A percentile compares a stretch with the other conserved stretches of the same genome.
Evolutionary conservation across 2,113 vertebrate species (phyloP).

Genomic region (Scalopus aquaticus): DNA sequence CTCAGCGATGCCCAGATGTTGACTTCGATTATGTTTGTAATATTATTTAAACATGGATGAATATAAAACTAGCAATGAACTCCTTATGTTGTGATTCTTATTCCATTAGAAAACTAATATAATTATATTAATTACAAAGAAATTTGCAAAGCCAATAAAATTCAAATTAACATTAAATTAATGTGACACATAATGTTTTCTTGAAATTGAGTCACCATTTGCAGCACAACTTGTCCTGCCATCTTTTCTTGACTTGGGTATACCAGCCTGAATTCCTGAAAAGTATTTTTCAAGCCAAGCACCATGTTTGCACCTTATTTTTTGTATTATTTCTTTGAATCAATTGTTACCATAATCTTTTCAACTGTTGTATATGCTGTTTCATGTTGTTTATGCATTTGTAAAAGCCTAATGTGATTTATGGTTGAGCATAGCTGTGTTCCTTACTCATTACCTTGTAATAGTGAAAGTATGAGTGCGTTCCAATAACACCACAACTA

Average conservation of each 20-base stretch:
- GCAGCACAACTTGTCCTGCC: background rate
- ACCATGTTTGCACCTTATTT: background rate
- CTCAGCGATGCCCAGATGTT: background rate
- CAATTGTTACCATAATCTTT: background rate
- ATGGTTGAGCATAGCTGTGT: background rate
- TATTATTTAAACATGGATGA: constrained; percentile 46
- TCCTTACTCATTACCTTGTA: background rate
- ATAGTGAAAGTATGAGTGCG: background rate
- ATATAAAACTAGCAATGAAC: constrained; percentile 35
- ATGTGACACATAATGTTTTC: background rate
- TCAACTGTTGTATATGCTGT: background rate
- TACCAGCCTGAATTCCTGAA: background rate
- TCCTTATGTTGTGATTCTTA: constrained; percentile 22
- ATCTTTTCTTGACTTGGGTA: background rate
- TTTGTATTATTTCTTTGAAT: constrained; percentile 2
- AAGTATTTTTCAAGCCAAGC: background rate
- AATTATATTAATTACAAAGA: constrained; percentile 54
- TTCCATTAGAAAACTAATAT: constrained; percentile 54
- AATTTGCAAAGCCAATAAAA: constrained; percentile 54
- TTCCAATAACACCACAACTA: background rate
- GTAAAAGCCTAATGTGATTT: background rate
- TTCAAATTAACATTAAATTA: constrained; percentile 59
- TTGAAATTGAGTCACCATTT: constrained; percentile 41
- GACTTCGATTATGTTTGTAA: constrained; percentile 57
- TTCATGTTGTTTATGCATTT: background rate